Conservation (phyloP, 2,797 vertebrate genomes). For the Gorsachius magnificus region DNA sequence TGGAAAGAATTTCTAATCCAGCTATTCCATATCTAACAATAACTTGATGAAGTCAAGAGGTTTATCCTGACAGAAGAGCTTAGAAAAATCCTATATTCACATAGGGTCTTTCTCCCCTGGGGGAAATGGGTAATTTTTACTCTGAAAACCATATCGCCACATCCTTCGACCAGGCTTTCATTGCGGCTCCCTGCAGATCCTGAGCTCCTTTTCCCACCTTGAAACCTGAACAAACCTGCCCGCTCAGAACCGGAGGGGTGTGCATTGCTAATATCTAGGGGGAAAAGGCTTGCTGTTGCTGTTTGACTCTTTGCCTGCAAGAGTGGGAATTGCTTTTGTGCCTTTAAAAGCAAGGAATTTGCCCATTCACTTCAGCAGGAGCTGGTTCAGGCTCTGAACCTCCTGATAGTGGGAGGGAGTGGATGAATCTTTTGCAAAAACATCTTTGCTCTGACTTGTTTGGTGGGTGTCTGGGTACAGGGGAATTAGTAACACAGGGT, state of each 20-base stretch:
- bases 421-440: background rate
- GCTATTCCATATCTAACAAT: background rate
- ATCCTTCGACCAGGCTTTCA: background rate
- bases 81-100: background rate
- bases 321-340: background rate
- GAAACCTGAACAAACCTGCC: background rate
- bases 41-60: background rate
- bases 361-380: background rate
- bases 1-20: conserved; percentile 15
- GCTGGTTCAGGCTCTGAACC: background rate
- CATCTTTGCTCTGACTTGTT: background rate
- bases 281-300: background rate
- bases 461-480: background rate
- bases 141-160: background rate
- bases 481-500: background rate
- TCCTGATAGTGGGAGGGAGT: background rate
- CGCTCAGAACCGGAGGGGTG: fast-evolving
- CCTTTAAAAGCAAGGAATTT: background rate
- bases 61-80: background rate
- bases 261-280: background rate
- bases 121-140: background rate
- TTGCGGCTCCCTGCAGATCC: background rate
- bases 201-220: background rate
- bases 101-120: background rate
- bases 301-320: background rate